phyloP scores from a whole-genome alignment of 2,888 invertebrate species.

The Oithona nana region DNA sequence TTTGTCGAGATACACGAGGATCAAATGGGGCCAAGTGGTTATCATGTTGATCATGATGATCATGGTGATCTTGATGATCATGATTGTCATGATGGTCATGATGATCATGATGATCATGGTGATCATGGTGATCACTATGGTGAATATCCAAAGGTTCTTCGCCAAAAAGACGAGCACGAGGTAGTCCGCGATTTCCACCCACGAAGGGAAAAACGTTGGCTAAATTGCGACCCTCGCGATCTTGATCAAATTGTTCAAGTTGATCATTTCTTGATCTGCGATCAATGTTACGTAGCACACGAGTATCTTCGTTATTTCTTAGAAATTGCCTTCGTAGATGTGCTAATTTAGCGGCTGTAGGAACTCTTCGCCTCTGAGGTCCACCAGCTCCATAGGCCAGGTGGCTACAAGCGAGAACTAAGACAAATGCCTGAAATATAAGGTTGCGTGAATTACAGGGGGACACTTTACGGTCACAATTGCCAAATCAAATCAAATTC shows the following conservation, averaged over 20 bases:
- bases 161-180: background rate
- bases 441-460: no score
- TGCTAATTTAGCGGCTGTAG: background rate
- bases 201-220: background rate
- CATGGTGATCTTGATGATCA: background rate
- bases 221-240: background rate
- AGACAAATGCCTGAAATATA: no score
- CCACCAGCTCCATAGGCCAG: background rate
- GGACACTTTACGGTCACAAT: no score
- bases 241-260: no score
- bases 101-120: background rate
- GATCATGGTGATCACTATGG: background rate
- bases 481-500: no score
- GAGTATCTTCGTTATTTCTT: background rate
- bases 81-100: background rate
- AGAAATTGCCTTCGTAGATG: background rate
- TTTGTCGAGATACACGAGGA: background rate
- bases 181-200: background rate
- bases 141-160: background rate
- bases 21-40: background rate
- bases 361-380: background rate
- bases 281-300: no score
- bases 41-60: background rate
- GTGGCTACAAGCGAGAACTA: background rate
- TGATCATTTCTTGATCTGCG: no score